Conservation (phyloP, 2,797 vertebrate genomes). For the Melanotaenia boesemani region DNA sequence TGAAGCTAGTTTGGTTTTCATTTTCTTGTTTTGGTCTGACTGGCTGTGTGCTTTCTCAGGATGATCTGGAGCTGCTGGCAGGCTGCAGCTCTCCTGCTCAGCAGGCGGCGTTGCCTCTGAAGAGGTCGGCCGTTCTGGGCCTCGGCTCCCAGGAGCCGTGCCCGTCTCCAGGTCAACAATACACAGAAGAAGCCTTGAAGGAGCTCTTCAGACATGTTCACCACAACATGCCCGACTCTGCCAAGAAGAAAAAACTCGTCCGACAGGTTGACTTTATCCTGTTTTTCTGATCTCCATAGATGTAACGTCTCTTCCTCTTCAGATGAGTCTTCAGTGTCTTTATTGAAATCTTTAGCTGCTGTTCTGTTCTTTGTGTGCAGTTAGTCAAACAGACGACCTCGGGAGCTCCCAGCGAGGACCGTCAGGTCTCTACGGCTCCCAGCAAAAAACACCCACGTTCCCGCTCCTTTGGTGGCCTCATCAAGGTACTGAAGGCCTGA, state of each 20-base stretch:
- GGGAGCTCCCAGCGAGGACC: conserved; percentile 77
- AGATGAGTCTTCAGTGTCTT: not conserved
- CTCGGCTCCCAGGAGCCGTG: conserved; percentile 77
- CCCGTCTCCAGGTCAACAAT: conserved; percentile 85
- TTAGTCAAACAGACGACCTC: conserved; percentile 89
- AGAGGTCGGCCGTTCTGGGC: conserved; percentile 65
- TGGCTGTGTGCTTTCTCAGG: conserved; percentile 75
- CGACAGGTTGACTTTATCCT: conserved; percentile 85
- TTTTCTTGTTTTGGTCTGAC: not conserved
- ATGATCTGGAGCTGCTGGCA: conserved; percentile 89
- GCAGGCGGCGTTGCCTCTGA: conserved; percentile 48
- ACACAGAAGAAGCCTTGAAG: conserved; percentile 92
- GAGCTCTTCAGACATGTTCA: conserved; percentile 94
- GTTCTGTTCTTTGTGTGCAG: conserved; percentile 68
- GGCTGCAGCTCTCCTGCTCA: conserved; percentile 34
- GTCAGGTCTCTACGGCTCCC: conserved; percentile 63
- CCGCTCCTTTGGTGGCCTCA: conserved; percentile 94
- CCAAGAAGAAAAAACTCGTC: conserved; percentile 97
- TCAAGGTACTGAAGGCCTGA: conserved; percentile 85
- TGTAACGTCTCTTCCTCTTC: too few species aligned
- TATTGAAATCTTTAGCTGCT: not conserved
- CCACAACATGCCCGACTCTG: conserved; percentile 94
- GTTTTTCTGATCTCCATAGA: not conserved
- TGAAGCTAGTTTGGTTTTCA: too few species aligned
- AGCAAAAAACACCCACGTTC: conserved; percentile 90